Percentiles rank a stretch among this genome's conserved stretches.
phyloP scores from a whole-genome alignment of 2,113 vertebrate genomes.

The Phylloscopus trochiloides region DNA sequence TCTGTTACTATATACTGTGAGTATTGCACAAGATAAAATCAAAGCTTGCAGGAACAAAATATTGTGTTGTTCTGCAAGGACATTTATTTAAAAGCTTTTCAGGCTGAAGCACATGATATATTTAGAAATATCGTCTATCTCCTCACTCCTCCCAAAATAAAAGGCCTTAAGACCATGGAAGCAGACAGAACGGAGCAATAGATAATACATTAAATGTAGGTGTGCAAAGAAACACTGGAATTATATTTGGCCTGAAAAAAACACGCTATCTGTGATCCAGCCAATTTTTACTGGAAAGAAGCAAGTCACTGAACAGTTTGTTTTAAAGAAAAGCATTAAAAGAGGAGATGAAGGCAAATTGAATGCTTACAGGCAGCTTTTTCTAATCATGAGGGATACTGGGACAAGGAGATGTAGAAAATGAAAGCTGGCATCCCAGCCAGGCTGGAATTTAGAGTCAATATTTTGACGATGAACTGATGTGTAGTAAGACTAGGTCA shows the following conservation, averaged over 20 bases:
- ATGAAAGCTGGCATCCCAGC: not conserved
- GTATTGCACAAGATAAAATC: not conserved
- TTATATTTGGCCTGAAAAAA: not conserved
- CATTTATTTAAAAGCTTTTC: not conserved
- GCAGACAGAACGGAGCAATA: not conserved
- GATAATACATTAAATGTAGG: not conserved
- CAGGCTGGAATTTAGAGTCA: not conserved
- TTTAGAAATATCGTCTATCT: not conserved
- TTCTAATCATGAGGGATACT: not conserved
- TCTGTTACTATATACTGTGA: not conserved
- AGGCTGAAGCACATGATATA: not conserved
- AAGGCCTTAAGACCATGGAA: not conserved
- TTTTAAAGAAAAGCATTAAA: not conserved
- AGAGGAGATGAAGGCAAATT: not conserved
- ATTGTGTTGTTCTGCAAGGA: not conserved
- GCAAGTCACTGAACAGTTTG: not conserved
- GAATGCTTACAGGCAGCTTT: not conserved
- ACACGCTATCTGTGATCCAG: not conserved
- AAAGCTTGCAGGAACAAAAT: not conserved
- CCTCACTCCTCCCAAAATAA: not conserved
- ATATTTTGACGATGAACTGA: not conserved
- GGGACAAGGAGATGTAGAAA: not conserved
- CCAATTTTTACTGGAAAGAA: not conserved
- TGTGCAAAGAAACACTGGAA: not conserved
- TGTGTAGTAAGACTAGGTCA: not conserved